Percentiles rank a stretch among this genome's conserved stretches.
These are phyloP conservation scores for Coelopa frigida DNA, from an alignment of 1,140 invertebrate species.

Conservation along the genomic window DNA sequence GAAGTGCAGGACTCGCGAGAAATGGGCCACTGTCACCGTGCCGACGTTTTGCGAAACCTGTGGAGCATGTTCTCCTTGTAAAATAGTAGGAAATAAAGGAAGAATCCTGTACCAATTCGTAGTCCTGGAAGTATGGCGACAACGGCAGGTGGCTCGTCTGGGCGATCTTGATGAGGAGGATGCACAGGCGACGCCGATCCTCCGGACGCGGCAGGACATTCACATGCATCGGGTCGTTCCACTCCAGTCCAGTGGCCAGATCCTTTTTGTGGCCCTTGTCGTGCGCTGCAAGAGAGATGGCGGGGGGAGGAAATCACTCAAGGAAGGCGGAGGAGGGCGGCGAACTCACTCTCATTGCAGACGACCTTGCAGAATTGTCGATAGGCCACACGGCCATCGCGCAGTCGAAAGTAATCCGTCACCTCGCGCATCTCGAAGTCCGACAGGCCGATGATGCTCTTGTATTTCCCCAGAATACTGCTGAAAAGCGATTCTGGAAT, in stretches of 20 bases:
- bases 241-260: constrained; percentile 52
- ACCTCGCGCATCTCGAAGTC: constrained; percentile 61
- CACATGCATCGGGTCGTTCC: constrained; percentile 54
- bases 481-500: constrained; percentile 61
- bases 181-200: constrained; percentile 53
- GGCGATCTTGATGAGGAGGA: constrained; percentile 61
- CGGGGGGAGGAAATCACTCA: no score
- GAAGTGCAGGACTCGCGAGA: constrained; percentile 60
- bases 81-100: neutral
- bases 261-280: constrained; percentile 20
- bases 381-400: constrained; percentile 64
- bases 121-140: constrained; percentile 66
- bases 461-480: constrained; percentile 56
- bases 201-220: constrained; percentile 56
- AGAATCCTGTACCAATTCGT: constrained; percentile 52
- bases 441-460: constrained; percentile 54
- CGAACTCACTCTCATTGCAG: constrained; percentile 50
- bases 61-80: neutral
- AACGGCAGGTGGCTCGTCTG: constrained; percentile 50
- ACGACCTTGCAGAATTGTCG: constrained; percentile 63
- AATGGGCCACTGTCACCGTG: constrained; percentile 61
- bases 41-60: constrained; percentile 61
- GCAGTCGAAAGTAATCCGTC: constrained; percentile 64
- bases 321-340: no score
- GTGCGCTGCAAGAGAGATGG: no score